Percentiles rank a stretch among this genome's conserved stretches.
Conservation (phyloP, 2,113 vertebrate genomes). For the Cercocebus atys region DNA sequence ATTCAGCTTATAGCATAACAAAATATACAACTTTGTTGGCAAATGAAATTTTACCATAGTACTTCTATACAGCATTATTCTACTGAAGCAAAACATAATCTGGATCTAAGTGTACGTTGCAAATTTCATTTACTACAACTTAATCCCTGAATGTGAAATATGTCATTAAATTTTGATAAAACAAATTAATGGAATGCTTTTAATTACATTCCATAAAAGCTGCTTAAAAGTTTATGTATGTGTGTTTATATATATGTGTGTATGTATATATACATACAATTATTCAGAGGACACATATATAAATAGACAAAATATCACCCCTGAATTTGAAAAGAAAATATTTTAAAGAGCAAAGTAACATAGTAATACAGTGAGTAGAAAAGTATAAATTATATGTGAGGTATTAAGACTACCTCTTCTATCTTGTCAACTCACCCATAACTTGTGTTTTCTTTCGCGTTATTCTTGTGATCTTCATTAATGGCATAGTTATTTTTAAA, state of each 20-base stretch:
- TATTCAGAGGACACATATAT: neutral
- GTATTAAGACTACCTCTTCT: neutral
- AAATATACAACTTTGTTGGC: neutral
- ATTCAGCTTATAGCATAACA: neutral
- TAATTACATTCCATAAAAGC: neutral
- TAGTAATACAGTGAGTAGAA: neutral
- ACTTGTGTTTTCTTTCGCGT: neutral
- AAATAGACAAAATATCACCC: neutral
- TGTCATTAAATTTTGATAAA: neutral
- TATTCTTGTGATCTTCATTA: neutral
- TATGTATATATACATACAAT: neutral
- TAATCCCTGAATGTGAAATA: neutral
- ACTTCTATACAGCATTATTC: neutral
- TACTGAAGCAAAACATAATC: neutral
- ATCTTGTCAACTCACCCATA: neutral
- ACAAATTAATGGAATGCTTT: neutral
- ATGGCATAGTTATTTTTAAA: neutral
- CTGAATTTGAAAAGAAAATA: neutral
- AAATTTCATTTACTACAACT: neutral
- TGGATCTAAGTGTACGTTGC: neutral
- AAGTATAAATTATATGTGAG: neutral
- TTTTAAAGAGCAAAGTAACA: neutral
- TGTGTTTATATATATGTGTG: neutral
- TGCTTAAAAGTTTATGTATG: neutral
- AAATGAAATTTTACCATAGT: neutral